Conservation (phyloP, 2,888 invertebrate genomes). For the Crocallis elinguaria region DNA sequence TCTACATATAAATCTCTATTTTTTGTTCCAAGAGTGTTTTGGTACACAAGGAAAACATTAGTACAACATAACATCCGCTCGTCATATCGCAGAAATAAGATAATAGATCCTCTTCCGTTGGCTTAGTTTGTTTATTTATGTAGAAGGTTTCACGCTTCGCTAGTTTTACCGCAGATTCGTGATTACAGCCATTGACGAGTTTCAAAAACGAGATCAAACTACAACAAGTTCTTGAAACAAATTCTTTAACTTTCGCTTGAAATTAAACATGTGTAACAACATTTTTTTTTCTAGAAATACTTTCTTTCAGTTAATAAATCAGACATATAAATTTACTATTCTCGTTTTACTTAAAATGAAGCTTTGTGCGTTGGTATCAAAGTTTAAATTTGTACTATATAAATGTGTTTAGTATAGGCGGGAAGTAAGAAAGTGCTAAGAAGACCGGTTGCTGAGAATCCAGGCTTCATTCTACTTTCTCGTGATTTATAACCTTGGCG, state of each 20-base stretch:
- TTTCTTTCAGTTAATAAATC: conserved; percentile 19
- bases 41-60: neutral
- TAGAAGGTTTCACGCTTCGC: conserved; percentile 4
- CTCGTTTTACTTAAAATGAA: neutral
- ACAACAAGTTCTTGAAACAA: conserved; percentile 1
- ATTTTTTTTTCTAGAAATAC: conserved; percentile 24
- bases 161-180: neutral
- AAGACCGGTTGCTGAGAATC: conserved; percentile 30
- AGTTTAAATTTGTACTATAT: conserved; percentile 5
- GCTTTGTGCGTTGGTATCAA: neutral
- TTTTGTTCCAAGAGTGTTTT: neutral
- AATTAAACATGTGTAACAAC: conserved; percentile 14
- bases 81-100: conserved; percentile 1
- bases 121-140: conserved; percentile 12
- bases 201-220: conserved; percentile 10
- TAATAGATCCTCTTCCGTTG: conserved; percentile 16
- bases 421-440: conserved; percentile 31
- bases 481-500: conserved; percentile 30
- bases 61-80: conserved; percentile 6
- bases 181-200: neutral
- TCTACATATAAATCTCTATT: neutral
- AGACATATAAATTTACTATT: neutral
- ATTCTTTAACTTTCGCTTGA: conserved; percentile 16
- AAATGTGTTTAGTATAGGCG: neutral
- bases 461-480: conserved; percentile 36